Base-by-base conservation (phyloP, 2,797 vertebrate genomes). In the Sebastes alutus region DNA sequence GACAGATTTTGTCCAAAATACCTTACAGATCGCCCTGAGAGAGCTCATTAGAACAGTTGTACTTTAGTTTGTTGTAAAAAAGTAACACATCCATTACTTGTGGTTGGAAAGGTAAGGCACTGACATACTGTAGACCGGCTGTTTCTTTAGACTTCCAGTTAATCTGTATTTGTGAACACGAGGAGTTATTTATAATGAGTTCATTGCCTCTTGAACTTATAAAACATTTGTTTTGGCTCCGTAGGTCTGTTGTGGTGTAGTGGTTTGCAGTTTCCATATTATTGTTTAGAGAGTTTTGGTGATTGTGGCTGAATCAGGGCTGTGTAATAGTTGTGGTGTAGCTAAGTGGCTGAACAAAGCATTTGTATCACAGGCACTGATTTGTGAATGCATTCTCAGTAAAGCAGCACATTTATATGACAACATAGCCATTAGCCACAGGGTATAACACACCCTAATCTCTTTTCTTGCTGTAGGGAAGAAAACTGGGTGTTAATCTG, bases 251-350 rank as follows among this genome's bases (percentile, higher is more conserved):
- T 78, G 77, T 67, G 46, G 35, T 22, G 49, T 2, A 4, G 72
- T 61, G 61, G 68, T 74, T 80, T 64, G 63, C 54, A 25, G 60
- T 81, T 79, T 70, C 58, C 63, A 54, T 76, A 64, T 80, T 30
- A 33, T 18, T 70, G 61, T 83, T 80, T 63, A 49, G 20, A 79
- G 32, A 68, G 29, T 38, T 75, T 84, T 68, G 25, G 56, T 64
- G 56, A 76, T 35, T 35, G n/a, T 61, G 78, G 56, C 55, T 77
- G 55, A 84, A 63, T 77, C 23, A 10, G 33, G 56, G 10, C 30
- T 55, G 38, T 46, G 29, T 72, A 72, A 70, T 60, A 49, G 16
- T 12, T 75, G 64, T 55, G 52, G 64, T 61, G 22, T 32, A 49
- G 30, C 74, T 58, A 61, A 67, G 12, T 56, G 60, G 10, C 59